Base-by-base conservation (phyloP, 2,888 invertebrate species). In the Coleophora deauratella region DNA sequence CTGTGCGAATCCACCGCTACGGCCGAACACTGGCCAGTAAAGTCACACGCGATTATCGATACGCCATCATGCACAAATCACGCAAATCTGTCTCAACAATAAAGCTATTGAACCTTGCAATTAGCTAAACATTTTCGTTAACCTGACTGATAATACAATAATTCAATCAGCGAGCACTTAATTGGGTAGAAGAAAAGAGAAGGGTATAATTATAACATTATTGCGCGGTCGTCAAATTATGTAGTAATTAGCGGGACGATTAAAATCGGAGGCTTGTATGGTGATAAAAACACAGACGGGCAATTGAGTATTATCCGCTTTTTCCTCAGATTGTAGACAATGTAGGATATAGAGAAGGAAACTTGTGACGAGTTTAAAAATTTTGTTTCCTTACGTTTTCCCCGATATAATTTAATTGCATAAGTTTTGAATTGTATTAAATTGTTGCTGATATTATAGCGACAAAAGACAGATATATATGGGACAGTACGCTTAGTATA, bases 171-270 rank as follows among this genome's bases (percentile, higher is more conserved):
- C 47, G 54, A 21, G 46, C 31, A 47, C 51, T 55, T 74, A 72
- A 79, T 78, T 76, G 66, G 59, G 57, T 70, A 67, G 64, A 68
- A 62, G 51, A 61, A 66, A 58, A 56, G 59, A 71, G 66, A 71
- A 66, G 66, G 63, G 65, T 67, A 55, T 52, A 80, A 82, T 84
- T 84, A 84, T 79, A 82, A 81, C 81, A 82, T 84, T 81, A 82
- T 75, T 77, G 55, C 49, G 57, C 52, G 62, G 68, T 70, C 70
- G 65, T 67, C 68, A 75, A 82, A 80, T 79, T 81, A 77, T 75
- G 67, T 72, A 61, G 78, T 81, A 82, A 84, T 84, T 81, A 80
- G 56, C 62, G 45, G 56, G 58, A 59, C 61, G 73, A 82, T 84
- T 82, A 80, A 73, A 72, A 75, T 79, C 73, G 77, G 75, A 77